These are phyloP conservation scores for Albula glossodonta DNA, from an alignment of 2,113 vertebrate species.

Conservation along the genomic window DNA sequence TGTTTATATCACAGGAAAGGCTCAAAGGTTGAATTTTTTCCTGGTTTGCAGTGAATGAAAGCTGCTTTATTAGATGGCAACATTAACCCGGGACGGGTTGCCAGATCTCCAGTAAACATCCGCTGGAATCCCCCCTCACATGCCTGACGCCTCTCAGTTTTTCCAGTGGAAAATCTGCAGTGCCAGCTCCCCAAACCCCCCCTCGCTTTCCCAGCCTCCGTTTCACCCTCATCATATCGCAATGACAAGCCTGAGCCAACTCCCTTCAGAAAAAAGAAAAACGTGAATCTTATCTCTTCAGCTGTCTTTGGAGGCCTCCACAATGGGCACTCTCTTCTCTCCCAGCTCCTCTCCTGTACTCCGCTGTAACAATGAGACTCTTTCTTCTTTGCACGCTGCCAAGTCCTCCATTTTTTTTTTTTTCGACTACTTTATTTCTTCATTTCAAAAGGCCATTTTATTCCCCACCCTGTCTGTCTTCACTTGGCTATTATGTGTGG, in stretches of 20 bases:
- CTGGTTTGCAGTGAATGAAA: background rate
- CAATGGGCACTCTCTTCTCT: slow-evolving; percentile 43
- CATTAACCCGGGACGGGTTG: slow-evolving; percentile 20
- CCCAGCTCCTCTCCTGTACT: slow-evolving; percentile 23
- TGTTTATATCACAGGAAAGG: background rate
- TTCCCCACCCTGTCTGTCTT: slow-evolving; percentile 24
- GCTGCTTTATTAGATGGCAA: slow-evolving; percentile 23
- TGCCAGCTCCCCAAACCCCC: slow-evolving; percentile 26
- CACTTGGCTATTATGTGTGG: slow-evolving; percentile 11
- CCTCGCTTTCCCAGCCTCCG: slow-evolving; percentile 27
- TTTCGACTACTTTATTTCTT: slow-evolving; percentile 34
- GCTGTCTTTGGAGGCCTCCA: slow-evolving; percentile 44
- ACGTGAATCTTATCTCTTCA: slow-evolving; percentile 55
- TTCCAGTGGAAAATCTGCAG: slow-evolving; percentile 43
- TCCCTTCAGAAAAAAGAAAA: slow-evolving; percentile 28
- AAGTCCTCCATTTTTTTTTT: slow-evolving; percentile 18
- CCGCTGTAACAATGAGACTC: slow-evolving; percentile 44
- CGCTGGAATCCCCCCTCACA: slow-evolving; percentile 1
- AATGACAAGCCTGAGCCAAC: slow-evolving; percentile 47
- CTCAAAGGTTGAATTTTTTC: background rate
- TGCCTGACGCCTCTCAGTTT: slow-evolving; percentile 32
- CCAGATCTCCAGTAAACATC: slow-evolving; percentile 19
- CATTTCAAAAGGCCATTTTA: slow-evolving; percentile 33
- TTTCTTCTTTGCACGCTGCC: slow-evolving; percentile 29
- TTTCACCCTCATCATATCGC: slow-evolving; percentile 42